phyloP scores from a whole-genome alignment of 2,888 invertebrate genomes.

The Andricus curvator region DNA sequence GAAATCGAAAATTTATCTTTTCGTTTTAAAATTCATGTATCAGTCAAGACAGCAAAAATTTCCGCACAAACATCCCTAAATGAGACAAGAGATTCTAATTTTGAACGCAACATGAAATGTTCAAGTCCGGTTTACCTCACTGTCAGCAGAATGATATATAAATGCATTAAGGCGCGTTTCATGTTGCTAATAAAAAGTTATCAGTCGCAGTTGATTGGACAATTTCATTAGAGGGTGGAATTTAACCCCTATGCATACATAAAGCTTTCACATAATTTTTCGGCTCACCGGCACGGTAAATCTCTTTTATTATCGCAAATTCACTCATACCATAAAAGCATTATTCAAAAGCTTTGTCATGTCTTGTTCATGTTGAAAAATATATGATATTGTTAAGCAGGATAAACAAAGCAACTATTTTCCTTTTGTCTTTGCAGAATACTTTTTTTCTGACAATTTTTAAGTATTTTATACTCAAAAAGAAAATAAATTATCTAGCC shows the following conservation, averaged over 20 bases:
- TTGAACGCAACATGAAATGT: not conserved
- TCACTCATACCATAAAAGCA: not conserved
- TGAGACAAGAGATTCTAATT: too few species aligned
- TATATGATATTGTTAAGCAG: not conserved
- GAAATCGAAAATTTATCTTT: too few species aligned
- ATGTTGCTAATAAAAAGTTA: not conserved
- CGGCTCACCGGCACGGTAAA: slow-evolving; percentile 7
- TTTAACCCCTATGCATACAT: not conserved
- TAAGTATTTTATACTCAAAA: too few species aligned
- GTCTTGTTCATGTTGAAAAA: not conserved
- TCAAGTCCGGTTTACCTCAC: not conserved
- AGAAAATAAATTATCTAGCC: too few species aligned
- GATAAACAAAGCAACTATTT: not conserved
- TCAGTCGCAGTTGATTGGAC: not conserved
- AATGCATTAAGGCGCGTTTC: not conserved
- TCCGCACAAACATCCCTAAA: too few species aligned
- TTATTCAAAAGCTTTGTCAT: not conserved
- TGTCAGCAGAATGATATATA: not conserved
- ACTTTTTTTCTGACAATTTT: too few species aligned
- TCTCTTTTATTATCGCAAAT: slow-evolving; percentile 3
- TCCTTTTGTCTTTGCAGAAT: not conserved
- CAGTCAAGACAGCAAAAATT: too few species aligned
- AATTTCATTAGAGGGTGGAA: not conserved
- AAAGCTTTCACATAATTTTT: slow-evolving; percentile 1
- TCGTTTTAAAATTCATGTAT: too few species aligned